Base-by-base conservation (phyloP, 2,797 vertebrate genomes). In the Urocyon cinereoargenteus region DNA sequence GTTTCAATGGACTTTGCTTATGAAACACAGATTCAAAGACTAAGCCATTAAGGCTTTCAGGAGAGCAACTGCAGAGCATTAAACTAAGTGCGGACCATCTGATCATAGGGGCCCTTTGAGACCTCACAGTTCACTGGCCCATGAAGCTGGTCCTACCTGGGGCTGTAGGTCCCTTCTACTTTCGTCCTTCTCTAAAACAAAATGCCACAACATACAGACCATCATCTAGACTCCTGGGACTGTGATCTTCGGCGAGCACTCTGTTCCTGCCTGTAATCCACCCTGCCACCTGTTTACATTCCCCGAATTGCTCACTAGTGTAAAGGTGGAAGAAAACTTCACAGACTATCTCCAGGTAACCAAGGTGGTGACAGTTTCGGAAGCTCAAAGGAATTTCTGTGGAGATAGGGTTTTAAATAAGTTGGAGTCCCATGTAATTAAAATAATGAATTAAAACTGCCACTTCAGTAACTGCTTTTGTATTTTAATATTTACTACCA, bases 371-470 rank as follows among this genome's bases (percentile, higher is more conserved):
- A 97, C 90, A 97, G 75, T 97, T 97, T 98, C 55, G 97, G 94
- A 98, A 98, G 96, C 93, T 93, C 81, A 79, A 97, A 97, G 96
- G 97, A 98, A 91, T 94, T 89, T 98, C 96, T 96, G 90, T 21
- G 64, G 92, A 97, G 96, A 89, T 34, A 89, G 77, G 78, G 66
- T 94, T 97, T 97, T 93, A 90, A 97, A 82, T 64, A 53, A 87
- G 97, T 87, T 96, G 96, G 96, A 98, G 97, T 97, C 93, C 81
- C 82, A 90, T 98, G 91, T 98, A 98, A 98, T 98, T 99, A 98
- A 98, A 98, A 98, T 97, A 98, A 98, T 98, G 94, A 98, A 98
- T 98, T 98, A 98, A 98, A 98, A 96, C 89, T 77, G 97, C 94
- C 88, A 95, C 98, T 96, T 98, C 73, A 94, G 93, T 98, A 98